Evolutionary conservation across 1,140 invertebrate species (phyloP), one percentile per base, ranked within the genome.

Genomic region (Hormaphis cornu): DNA sequence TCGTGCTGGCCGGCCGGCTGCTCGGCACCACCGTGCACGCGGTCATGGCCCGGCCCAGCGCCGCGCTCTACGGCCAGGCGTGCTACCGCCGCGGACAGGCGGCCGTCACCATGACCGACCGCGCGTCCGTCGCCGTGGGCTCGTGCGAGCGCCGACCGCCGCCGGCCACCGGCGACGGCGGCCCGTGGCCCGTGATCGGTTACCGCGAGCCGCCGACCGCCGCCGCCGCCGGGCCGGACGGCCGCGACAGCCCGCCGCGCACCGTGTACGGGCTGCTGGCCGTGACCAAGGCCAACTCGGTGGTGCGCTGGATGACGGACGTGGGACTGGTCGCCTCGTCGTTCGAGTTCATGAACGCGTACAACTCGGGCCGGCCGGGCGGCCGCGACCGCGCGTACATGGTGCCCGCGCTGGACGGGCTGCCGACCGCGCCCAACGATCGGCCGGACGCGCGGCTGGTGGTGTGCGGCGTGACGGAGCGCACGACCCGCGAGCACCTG

Each of bases 391-490:
- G 46, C 3, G 3, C 40, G 26, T 61, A 20, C 24, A 20, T 46
- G 58, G 35, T 61, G 24, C 24, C 58, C 7, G 40, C 40, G 40
- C 7, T 20, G 4, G 9, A 16, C 2, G 58, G 40, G 8, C 9
- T 61, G 9, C 40, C 35, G 22, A 44, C 6, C 16, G 58, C 58
- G n/a, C 69, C 37, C 3, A 24, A 70, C n/a, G 14, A 28, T 1
- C 22, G 24, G 0, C 3, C 26, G 3, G 54, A 44, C 16, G 54
- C 42, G 6, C 20, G 44, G 4, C 16, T 22, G 0, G 42, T 70
- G 24, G 14, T 70, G n/a, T 59, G 69, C 8, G 69, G 58, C 69
- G 35, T 70, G n/a, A n/a, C 54, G 5, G 26, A 2, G 4, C 3
- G 3, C 24, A 61, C 20, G 14, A 12, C 22, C 1, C 22, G 16